These are phyloP conservation scores for Tachyglossus aculeatus DNA, from an alignment of 2,797 vertebrate genomes.

Conservation along the genomic window DNA sequence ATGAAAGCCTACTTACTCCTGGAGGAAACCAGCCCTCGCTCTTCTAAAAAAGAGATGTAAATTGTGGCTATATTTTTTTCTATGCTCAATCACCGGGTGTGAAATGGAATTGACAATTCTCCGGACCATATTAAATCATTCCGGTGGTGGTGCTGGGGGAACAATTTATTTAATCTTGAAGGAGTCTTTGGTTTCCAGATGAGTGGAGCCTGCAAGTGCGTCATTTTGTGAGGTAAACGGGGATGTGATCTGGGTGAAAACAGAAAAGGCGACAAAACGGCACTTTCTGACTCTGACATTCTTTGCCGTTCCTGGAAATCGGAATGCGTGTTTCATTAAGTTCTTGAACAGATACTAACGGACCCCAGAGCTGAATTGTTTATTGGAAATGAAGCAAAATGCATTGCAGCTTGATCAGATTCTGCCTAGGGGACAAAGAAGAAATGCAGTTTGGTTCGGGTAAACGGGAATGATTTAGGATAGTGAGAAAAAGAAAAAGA, in stretches of 20 bases:
- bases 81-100: slow-evolving; percentile 43
- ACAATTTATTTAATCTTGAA: slow-evolving; percentile 62
- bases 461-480: neutral
- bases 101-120: slow-evolving; percentile 61
- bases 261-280: slow-evolving; percentile 39
- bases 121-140: slow-evolving; percentile 60
- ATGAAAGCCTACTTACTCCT: neutral
- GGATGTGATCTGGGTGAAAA: slow-evolving; percentile 58
- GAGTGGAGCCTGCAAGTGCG: slow-evolving; percentile 52
- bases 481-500: neutral
- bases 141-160: slow-evolving; percentile 51
- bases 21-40: neutral
- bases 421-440: neutral
- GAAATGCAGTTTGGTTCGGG: neutral
- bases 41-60: slow-evolving; percentile 47
- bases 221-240: slow-evolving; percentile 56
- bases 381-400: slow-evolving; percentile 1
- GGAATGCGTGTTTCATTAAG: slow-evolving; percentile 32
- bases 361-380: slow-evolving; percentile 20
- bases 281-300: slow-evolving; percentile 43
- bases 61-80: slow-evolving; percentile 28
- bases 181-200: slow-evolving; percentile 64
- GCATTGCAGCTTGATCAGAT: neutral
- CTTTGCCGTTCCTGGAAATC: slow-evolving; percentile 29
- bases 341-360: slow-evolving; percentile 43